A percentile compares a stretch with the other conserved stretches of the same genome.
These are phyloP conservation scores for Rhabdomys pumilio DNA, from an alignment of 2,797 vertebrate species.

Conservation along the genomic window DNA sequence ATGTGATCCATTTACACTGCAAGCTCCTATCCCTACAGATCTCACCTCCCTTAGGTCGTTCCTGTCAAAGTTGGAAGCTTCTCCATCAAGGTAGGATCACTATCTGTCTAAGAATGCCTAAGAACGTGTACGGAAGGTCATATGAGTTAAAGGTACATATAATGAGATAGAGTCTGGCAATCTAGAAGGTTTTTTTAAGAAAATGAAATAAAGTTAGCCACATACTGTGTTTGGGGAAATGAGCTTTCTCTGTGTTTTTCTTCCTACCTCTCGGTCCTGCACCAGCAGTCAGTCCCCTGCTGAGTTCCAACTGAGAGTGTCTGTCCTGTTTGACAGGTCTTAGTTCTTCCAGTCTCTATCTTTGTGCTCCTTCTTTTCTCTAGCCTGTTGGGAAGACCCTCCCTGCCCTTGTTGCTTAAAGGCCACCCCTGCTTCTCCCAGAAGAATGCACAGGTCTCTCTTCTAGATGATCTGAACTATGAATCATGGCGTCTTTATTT, in stretches of 20 bases:
- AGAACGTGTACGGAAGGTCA: background rate
- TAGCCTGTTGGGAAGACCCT: background rate
- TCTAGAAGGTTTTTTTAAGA: background rate
- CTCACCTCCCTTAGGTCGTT: background rate
- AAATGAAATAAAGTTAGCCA: background rate
- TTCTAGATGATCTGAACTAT: background rate
- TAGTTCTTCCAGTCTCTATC: background rate
- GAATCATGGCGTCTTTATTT: background rate
- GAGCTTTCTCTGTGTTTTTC: background rate
- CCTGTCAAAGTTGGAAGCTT: background rate
- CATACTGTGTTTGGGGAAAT: background rate
- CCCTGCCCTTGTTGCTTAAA: no score
- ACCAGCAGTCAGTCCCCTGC: background rate
- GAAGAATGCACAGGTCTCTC: background rate
- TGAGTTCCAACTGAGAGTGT: background rate
- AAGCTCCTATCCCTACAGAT: background rate
- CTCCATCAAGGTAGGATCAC: background rate
- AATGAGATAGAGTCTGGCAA: background rate
- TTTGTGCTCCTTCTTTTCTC: background rate
- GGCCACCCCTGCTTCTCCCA: background rate
- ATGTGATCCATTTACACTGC: background rate
- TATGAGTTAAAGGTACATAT: background rate
- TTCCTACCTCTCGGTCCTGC: background rate
- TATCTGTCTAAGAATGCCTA: background rate
- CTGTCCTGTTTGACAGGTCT: rapidly evolving